Conservation (phyloP, 2,113 vertebrate genomes). For the Lamprologus ornatipinnis region DNA sequence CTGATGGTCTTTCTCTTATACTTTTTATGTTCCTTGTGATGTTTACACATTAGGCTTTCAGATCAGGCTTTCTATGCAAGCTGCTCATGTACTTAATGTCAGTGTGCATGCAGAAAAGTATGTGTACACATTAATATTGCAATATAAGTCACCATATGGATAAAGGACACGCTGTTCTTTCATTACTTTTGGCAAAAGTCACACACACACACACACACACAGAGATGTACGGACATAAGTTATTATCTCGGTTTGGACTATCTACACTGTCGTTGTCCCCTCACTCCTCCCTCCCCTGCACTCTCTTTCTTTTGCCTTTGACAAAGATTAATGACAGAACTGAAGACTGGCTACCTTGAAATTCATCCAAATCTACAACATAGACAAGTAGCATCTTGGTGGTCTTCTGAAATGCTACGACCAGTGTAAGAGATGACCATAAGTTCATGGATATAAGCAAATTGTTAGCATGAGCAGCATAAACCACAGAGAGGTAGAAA, state of each 20-base stretch:
- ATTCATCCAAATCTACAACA: background rate
- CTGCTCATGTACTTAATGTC: background rate
- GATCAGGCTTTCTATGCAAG: background rate
- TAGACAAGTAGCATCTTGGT: background rate
- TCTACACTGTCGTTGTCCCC: background rate
- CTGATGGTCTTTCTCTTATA: background rate
- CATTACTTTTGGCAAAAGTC: constrained; percentile 41
- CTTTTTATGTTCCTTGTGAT: background rate
- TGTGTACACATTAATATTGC: background rate
- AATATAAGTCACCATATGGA: constrained; percentile 5
- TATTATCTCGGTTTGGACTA: background rate
- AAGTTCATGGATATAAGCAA: background rate
- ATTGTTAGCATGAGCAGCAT: background rate
- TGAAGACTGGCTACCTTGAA: background rate
- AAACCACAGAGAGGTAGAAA: background rate
- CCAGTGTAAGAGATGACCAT: background rate
- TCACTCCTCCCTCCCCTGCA: background rate
- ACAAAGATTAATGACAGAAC: constrained; percentile 8
- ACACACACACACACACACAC: background rate
- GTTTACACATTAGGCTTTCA: background rate
- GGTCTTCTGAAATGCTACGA: background rate
- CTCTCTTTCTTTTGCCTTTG: background rate
- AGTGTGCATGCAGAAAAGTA: background rate
- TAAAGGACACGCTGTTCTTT: background rate
- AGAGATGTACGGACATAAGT: background rate